Base-by-base conservation (phyloP, 2,113 vertebrate species). In the Pteropus alecto region DNA sequence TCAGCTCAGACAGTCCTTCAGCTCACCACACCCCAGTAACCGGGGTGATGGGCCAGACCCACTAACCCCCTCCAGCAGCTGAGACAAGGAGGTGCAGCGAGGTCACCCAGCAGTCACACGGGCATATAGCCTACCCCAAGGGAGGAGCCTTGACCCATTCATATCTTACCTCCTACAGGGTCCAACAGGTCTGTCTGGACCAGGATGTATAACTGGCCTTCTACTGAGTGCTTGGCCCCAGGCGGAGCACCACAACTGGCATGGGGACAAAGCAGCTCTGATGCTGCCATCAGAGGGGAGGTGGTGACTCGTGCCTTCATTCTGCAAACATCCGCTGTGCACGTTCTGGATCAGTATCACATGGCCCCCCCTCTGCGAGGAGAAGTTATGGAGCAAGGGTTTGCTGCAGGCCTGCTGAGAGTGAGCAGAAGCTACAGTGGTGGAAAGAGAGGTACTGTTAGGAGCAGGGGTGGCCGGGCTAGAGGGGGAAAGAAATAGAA, bases 251-350 rank as follows among this genome's bases (percentile, higher is more conserved):
- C 58, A 48, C 11, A 61, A 8, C 38, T 19, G 54, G 71, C 70
- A 7, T 7, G 28, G 33, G 56, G 51, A 24, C 60, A 78, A 68
- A 83, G 85, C 16, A 43, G 54, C 33, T 1, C 63, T 14, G 15
- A 11, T n/a, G 33, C 43, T 16, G 38, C 60, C 65, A n/a, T n/a
- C 28, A 16, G n/a, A 54, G 7, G 10, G 30, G 33, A 68, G 41
- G 43, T 11, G 33, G 9, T 0, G 2, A 48, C 48, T 15, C 0
- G 0, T 10, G 33, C 26, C 43, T 67, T 82, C 84, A 7, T 56
- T 77, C n/a, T 41, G 6, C 12, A 24, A 21, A 58, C 26, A 21
- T 11, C 76, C 1, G 1, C 13, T 12, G 5, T 26, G 14, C 19
- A 51, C 2, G 2, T 4, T 41, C 60, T 26, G 35, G 6, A 19